phyloP scores from a whole-genome alignment of 2,888 invertebrate genomes.

The Molorchus minor region DNA sequence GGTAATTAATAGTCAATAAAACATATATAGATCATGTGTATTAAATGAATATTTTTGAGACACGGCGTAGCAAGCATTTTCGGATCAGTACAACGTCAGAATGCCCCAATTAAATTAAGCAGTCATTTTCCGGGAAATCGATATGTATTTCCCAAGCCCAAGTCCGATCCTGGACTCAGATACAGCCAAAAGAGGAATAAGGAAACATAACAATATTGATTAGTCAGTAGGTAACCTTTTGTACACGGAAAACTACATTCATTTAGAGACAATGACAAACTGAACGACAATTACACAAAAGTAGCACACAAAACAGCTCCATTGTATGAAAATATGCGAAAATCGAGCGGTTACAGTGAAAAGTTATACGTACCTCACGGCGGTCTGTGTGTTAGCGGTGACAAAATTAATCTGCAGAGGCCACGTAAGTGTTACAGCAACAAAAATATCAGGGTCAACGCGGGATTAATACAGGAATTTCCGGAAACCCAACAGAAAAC shows the following conservation, averaged over 20 bases:
- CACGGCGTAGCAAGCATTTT: too few relatives aligned
- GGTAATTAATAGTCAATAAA: too few relatives aligned
- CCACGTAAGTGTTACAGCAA: slow-evolving; percentile 31
- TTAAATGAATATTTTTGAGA: too few relatives aligned
- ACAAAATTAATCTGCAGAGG: slow-evolving; percentile 35
- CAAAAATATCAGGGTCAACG: slow-evolving; percentile 33
- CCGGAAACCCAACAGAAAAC: slow-evolving; percentile 2
- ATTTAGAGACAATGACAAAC: slow-evolving; percentile 32
- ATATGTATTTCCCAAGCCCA: neutral
- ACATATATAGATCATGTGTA: too few relatives aligned
- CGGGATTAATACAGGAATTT: slow-evolving; percentile 21
- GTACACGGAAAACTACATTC: slow-evolving; percentile 1
- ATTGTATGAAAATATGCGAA: slow-evolving; percentile 38
- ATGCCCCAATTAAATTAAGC: neutral
- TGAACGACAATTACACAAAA: slow-evolving; percentile 24
- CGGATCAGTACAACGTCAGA: too few relatives aligned
- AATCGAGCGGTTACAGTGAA: slow-evolving; percentile 38
- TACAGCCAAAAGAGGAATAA: slow-evolving; percentile 36
- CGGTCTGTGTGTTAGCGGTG: slow-evolving; percentile 44
- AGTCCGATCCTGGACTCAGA: slow-evolving; percentile 32
- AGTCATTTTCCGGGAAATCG: neutral
- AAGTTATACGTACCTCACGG: slow-evolving; percentile 49
- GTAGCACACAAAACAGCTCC: slow-evolving; percentile 6
- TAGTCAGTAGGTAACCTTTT: slow-evolving; percentile 36
- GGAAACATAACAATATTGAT: slow-evolving; percentile 40